Conservation (phyloP, 2,888 invertebrate genomes). For the Apamea monoglypha region DNA sequence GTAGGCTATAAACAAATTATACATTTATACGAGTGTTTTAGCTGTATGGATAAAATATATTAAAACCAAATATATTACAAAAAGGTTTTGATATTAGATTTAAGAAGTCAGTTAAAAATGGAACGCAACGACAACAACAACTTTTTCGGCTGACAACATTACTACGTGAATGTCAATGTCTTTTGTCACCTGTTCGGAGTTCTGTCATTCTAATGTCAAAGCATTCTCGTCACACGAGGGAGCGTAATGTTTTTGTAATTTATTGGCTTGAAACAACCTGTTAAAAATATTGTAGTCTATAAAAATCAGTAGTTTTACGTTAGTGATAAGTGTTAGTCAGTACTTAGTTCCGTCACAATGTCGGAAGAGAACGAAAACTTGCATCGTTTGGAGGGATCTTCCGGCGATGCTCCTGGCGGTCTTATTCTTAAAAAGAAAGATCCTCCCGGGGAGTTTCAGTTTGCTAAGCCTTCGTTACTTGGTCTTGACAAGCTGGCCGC, state of each 20-base stretch:
- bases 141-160: constrained; percentile 23
- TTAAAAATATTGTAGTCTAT: constrained; percentile 14
- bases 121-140: constrained; percentile 17
- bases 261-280: constrained; percentile 45
- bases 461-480: constrained; percentile 94
- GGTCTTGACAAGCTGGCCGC: constrained; percentile 96
- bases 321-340: constrained; percentile 44
- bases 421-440: constrained; percentile 92
- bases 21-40: not conserved
- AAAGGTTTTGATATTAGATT: not conserved
- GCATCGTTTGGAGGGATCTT: constrained; percentile 93
- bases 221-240: constrained; percentile 35
- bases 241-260: constrained; percentile 62
- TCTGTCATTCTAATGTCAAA: constrained; percentile 53
- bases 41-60: no score
- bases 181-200: constrained; percentile 13
- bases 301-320: constrained; percentile 31
- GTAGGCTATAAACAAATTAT: not conserved
- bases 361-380: constrained; percentile 90
- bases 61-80: no score
- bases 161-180: constrained; percentile 7
- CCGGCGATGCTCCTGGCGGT: constrained; percentile 92
- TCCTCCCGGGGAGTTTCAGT: constrained; percentile 92
- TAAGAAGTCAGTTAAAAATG: not conserved
- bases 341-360: constrained; percentile 70